phyloP scores from a whole-genome alignment of 2,797 vertebrate species.

The Mormyrus hasselquistii region DNA sequence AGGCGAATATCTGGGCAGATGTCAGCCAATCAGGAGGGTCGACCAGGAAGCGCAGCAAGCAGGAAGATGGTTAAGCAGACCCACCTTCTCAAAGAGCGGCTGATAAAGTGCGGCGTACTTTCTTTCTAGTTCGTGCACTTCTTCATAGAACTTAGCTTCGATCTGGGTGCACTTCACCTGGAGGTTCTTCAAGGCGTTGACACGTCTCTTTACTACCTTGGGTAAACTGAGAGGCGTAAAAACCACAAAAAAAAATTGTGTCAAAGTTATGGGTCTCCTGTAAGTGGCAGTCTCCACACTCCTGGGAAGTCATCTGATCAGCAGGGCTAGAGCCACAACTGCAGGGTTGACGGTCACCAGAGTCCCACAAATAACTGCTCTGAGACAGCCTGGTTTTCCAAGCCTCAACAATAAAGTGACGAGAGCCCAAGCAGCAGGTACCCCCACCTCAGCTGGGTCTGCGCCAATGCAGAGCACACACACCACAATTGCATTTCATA shows the following conservation, averaged over 20 bases:
- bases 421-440: not conserved
- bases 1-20: not conserved
- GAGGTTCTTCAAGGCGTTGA: constrained; percentile 81
- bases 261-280: not conserved
- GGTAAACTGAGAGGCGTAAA: constrained; percentile 60
- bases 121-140: constrained; percentile 80
- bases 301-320: not conserved
- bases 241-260: not conserved
- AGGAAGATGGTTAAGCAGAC: not conserved
- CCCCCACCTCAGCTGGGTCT: not conserved
- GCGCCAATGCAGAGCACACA: not conserved
- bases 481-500: not conserved
- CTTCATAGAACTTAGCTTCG: constrained; percentile 81
- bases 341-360: not conserved
- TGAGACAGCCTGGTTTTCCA: not conserved
- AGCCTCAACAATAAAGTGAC: not conserved
- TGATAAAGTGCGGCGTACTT: constrained; percentile 80
- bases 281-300: not conserved
- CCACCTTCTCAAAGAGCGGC: constrained; percentile 80
- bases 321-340: not conserved
- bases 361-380: not conserved
- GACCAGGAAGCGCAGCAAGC: not conserved
- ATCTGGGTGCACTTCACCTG: constrained; percentile 80
- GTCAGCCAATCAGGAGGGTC: not conserved
- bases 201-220: constrained; percentile 76